Evolutionary conservation across 2,888 invertebrate genomes (phyloP).

Genomic region (Osmoderma eremita): DNA sequence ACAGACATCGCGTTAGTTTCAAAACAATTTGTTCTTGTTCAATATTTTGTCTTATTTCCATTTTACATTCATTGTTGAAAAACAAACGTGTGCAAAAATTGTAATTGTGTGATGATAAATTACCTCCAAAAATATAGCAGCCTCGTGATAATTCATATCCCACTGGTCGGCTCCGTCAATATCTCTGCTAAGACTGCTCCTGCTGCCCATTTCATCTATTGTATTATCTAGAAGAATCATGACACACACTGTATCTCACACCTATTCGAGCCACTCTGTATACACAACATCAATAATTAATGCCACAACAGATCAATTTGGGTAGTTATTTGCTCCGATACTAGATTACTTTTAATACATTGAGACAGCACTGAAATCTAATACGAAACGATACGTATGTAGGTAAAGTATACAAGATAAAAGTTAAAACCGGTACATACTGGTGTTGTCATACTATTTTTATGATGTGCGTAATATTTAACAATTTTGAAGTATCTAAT

Average conservation of each 20-base stretch:
- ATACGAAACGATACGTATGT: no score
- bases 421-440: slow-evolving; percentile 18
- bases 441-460: slow-evolving; percentile 10
- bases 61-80: no score
- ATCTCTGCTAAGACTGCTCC: slow-evolving; percentile 69
- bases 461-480: neutral
- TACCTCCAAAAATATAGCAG: slow-evolving; percentile 87
- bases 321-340: no score
- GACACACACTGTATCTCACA: slow-evolving; percentile 18
- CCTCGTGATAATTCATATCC: slow-evolving; percentile 92
- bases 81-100: no score
- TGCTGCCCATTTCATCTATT: slow-evolving; percentile 71
- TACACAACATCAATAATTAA: no score
- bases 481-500: neutral
- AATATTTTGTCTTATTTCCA: no score
- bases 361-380: no score
- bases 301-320: no score
- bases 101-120: no score
- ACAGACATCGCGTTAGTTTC: no score
- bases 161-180: slow-evolving; percentile 73
- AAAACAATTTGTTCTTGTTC: no score
- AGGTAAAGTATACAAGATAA: slow-evolving; percentile 12
- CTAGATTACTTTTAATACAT: no score
- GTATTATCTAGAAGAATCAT: slow-evolving; percentile 57
- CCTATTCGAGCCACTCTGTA: neutral